Conservation (phyloP, 1,140 invertebrate species). For the Drosophila eugracilis region DNA sequence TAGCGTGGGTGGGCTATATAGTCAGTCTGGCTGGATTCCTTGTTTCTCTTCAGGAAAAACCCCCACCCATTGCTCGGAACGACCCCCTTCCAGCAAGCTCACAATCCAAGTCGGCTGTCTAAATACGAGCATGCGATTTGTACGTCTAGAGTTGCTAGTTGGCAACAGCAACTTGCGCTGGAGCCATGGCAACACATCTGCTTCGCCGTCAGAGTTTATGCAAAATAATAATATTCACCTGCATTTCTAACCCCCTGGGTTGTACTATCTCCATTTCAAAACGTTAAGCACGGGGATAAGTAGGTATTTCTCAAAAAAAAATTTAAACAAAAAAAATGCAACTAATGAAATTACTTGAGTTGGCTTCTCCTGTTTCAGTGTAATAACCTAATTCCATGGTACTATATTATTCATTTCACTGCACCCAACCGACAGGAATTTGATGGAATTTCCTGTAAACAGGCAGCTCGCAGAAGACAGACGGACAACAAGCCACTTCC, state of each 20-base stretch:
- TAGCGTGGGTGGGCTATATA: slow-evolving; percentile 72
- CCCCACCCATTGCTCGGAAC: neutral
- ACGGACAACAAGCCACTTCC: slow-evolving; percentile 11
- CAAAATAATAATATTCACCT: slow-evolving; percentile 41
- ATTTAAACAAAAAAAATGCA: slow-evolving; percentile 11
- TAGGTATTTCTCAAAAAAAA: neutral
- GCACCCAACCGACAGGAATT: slow-evolving; percentile 46
- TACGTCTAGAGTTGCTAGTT: slow-evolving; percentile 39
- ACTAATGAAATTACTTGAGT: slow-evolving; percentile 33
- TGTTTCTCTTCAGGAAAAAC: neutral
- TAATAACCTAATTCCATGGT: slow-evolving; percentile 48
- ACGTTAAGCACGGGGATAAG: neutral
- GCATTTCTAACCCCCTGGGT: neutral
- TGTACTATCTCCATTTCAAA: neutral
- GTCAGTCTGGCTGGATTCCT: slow-evolving; percentile 5
- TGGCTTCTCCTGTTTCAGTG: slow-evolving; percentile 38
- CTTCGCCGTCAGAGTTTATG: slow-evolving; percentile 10
- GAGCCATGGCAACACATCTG: slow-evolving; percentile 34
- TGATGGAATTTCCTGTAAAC: slow-evolving; percentile 69
- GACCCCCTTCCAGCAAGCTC: neutral
- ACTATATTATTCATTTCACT: slow-evolving; percentile 65
- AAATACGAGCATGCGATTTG: slow-evolving; percentile 41
- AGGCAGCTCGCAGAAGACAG: slow-evolving; percentile 36
- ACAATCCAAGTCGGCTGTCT: slow-evolving; percentile 37
- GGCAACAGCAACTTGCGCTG: slow-evolving; percentile 29